A percentile compares a stretch with the other conserved stretches of the same genome.
Evolutionary conservation across 92 coral and sea anemone species (phyloP).

Genomic region (Parazoanthus darwini): DNA sequence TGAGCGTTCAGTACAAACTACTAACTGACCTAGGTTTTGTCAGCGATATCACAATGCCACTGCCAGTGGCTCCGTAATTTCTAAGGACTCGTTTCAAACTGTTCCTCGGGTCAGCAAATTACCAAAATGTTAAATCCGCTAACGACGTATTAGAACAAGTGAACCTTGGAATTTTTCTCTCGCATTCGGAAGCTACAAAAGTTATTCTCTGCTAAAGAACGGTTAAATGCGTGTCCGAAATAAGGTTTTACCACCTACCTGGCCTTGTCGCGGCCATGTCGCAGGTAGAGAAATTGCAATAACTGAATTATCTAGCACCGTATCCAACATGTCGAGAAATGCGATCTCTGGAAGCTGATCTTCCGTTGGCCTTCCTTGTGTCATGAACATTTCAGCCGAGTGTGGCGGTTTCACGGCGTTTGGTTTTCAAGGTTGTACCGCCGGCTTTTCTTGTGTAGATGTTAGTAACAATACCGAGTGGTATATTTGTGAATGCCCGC

Average conservation of each 20-base stretch:
- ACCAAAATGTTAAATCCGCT: no score
- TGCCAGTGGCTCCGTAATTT: background rate
- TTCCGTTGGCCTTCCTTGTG: background rate
- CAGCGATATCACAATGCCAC: background rate
- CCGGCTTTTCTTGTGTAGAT: background rate
- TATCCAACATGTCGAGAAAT: background rate
- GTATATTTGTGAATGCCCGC: background rate
- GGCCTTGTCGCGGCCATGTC: conserved; percentile 2
- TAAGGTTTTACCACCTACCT: background rate
- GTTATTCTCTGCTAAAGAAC: no score
- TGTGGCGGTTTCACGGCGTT: background rate
- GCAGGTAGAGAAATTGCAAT: background rate
- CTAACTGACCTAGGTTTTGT: background rate
- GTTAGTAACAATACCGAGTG: background rate
- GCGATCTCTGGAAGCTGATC: background rate
- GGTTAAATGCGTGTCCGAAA: background rate
- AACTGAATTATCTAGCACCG: background rate
- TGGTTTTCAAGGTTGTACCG: background rate
- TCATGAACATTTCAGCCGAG: background rate
- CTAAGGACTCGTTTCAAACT: no score
- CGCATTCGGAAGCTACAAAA: no score
- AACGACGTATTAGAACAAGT: no score
- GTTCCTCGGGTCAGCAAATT: no score
- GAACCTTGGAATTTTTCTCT: no score
- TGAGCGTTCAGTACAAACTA: no score